A percentile compares a stretch with the other conserved stretches of the same genome.
Evolutionary conservation across 2,113 vertebrate genomes (phyloP).

Genomic region (Falco punctatus): DNA sequence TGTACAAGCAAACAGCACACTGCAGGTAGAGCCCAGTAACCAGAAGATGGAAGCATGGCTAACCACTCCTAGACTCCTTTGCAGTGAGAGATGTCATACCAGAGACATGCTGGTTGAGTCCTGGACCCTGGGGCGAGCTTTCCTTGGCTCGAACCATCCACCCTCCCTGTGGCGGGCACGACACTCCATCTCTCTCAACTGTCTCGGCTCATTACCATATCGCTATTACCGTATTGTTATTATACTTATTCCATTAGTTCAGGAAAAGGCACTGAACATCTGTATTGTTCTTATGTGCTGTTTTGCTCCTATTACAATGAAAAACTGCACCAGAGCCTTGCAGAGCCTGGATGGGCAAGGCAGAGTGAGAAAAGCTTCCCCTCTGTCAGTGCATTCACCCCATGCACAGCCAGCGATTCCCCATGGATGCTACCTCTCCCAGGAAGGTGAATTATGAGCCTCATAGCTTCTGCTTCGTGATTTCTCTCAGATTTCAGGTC

Average conservation of each 20-base stretch:
- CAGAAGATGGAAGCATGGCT: background rate
- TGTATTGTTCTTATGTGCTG: background rate
- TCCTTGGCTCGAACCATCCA: background rate
- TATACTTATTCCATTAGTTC: background rate
- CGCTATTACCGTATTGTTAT: too few species aligned
- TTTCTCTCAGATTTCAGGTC: constrained; percentile 40
- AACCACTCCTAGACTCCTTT: background rate
- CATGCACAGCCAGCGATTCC: background rate
- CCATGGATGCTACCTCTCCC: background rate
- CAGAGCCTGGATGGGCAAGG: background rate
- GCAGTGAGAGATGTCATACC: background rate
- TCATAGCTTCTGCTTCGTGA: constrained; percentile 24
- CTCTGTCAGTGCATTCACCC: background rate
- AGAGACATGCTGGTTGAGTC: background rate
- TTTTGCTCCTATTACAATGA: background rate
- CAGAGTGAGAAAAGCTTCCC: background rate
- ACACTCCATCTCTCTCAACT: background rate
- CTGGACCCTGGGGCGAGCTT: background rate
- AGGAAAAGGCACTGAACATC: background rate
- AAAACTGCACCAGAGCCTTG: background rate
- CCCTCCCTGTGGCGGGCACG: fast-evolving
- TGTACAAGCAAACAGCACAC: fast-evolving
- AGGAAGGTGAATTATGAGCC: constrained; percentile 41
- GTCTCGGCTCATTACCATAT: background rate
- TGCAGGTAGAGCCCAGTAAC: background rate